phyloP scores from a whole-genome alignment of 1,140 invertebrate genomes.

The Meloidogyne floridensis region DNA sequence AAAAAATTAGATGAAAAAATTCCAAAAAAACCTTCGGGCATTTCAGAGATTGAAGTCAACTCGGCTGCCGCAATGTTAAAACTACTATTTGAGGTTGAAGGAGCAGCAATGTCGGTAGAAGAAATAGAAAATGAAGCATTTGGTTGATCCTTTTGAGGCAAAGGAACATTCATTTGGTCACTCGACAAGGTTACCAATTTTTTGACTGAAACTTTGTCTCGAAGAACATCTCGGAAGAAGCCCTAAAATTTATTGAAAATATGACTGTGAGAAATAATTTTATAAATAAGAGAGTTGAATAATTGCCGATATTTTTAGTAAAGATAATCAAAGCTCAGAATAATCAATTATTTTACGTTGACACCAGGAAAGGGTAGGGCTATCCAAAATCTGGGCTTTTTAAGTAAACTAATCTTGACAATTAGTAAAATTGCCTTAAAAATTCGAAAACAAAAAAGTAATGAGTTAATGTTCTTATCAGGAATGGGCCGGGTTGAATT shows the following conservation, averaged over 20 bases:
- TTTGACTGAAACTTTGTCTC: conserved; percentile 30
- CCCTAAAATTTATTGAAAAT: background rate
- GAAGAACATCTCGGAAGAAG: conserved; percentile 16
- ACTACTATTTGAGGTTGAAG: background rate
- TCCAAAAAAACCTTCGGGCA: background rate
- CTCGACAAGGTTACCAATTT: conserved; percentile 2
- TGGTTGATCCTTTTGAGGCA: background rate
- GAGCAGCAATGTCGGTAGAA: background rate
- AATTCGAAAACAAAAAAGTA: too few relatives aligned
- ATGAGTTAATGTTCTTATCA: too few relatives aligned
- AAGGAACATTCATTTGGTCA: conserved; percentile 11
- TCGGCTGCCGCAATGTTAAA: conserved; percentile 16
- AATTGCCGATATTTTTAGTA: too few relatives aligned
- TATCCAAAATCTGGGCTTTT: too few relatives aligned
- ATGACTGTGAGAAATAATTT: background rate
- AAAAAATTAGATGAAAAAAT: background rate
- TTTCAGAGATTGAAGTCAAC: conserved; percentile 5
- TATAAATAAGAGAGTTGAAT: background rate
- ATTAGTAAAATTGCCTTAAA: too few relatives aligned
- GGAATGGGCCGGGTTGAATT: too few relatives aligned
- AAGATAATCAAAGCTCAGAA: too few relatives aligned
- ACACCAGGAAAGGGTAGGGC: too few relatives aligned
- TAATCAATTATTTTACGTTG: too few relatives aligned
- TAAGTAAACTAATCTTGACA: too few relatives aligned
- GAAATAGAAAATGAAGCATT: background rate